Base-by-base conservation (phyloP, 2,113 vertebrate species). In the Callaeas wilsoni region DNA sequence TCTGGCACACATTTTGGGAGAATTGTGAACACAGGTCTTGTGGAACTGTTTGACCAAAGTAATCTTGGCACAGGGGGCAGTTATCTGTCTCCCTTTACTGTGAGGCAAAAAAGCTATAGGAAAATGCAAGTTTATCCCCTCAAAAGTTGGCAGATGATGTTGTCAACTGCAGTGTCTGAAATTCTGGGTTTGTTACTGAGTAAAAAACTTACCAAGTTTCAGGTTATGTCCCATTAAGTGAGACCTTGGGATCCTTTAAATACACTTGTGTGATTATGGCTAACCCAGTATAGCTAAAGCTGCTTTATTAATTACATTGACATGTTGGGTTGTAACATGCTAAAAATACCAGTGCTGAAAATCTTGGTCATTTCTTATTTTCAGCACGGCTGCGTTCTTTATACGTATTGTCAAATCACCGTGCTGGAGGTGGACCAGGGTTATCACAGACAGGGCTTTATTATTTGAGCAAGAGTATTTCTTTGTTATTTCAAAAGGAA, bases 401-500 rank as follows among this genome's bases (percentile, higher is more conserved):
- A 60, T 53, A 27, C 0, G 0, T 39, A 30, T 44, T 37, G 46
- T 90, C 90, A 65, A 64, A 60, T 55, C 53, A 27, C 91, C 0
- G 0, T 46, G 73, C 69, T 78, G 69, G 68, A 69, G 74, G n/a
- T 57, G 70, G 23, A 46, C 46, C 42, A 35, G 57, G 53, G 68
- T 71, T 76, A 65, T 65, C 65, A 11, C 53, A 76, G 65, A 50
- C 74, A 71, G 76, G 69, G 69, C 77, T 91, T 79, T 84, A 82
- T 87, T 92, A 89, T 82, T 91, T 67, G 77, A 91, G 74, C 94
- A 71, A 84, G 89, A 78, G 53, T 62, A 91, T 91, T 95, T 89
- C 86, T 96, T 92, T 95, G 93, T 94, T 92, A 84, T 91, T 96
- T 81, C 65, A n/a, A 74, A 73, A 93, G 94, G 94, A 96, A 96